These are phyloP conservation scores for Drosophila ficusphila DNA, from an alignment of 1,140 invertebrate genomes.

Conservation along the genomic window DNA sequence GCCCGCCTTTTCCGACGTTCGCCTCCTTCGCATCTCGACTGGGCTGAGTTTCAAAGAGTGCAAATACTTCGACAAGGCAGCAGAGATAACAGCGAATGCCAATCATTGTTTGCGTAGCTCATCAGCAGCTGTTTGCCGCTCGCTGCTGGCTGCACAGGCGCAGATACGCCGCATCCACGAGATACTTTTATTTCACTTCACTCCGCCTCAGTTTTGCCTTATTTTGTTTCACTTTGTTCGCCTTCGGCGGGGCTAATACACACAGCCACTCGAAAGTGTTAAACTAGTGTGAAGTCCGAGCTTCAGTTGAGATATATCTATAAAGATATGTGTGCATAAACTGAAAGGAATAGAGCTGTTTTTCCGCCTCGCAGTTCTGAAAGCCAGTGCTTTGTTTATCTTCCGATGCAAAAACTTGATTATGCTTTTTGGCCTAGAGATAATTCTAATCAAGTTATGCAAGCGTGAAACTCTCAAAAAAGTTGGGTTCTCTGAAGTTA, in stretches of 20 bases:
- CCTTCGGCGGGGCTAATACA: not conserved
- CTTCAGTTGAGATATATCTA: slow-evolving; percentile 19
- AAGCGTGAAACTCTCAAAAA: not conserved
- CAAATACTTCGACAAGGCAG: slow-evolving; percentile 64
- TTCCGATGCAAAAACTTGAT: slow-evolving; percentile 3
- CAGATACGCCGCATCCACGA: slow-evolving; percentile 59
- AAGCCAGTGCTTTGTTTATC: slow-evolving; percentile 4
- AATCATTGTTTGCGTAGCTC: slow-evolving; percentile 79
- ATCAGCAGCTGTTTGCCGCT: slow-evolving; percentile 66
- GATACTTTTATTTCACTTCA: slow-evolving; percentile 54
- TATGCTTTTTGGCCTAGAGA: not conserved
- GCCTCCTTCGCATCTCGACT: slow-evolving; percentile 37
- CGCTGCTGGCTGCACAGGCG: slow-evolving; percentile 47
- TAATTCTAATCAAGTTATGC: not conserved
- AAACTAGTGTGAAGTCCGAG: slow-evolving; percentile 57
- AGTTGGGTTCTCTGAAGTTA: not conserved
- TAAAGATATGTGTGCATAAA: not conserved
- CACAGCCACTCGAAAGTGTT: slow-evolving; percentile 56
- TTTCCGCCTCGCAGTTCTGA: not conserved
- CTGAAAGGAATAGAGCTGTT: not conserved
- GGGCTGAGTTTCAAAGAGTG: slow-evolving; percentile 70
- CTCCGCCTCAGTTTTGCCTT: not conserved
- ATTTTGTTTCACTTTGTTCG: slow-evolving; percentile 2
- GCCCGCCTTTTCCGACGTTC: too few relatives aligned
- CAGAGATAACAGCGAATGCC: slow-evolving; percentile 71